phyloP scores from a whole-genome alignment of 2,888 invertebrate species.

The Sinopyrophorus schimmeli region DNA sequence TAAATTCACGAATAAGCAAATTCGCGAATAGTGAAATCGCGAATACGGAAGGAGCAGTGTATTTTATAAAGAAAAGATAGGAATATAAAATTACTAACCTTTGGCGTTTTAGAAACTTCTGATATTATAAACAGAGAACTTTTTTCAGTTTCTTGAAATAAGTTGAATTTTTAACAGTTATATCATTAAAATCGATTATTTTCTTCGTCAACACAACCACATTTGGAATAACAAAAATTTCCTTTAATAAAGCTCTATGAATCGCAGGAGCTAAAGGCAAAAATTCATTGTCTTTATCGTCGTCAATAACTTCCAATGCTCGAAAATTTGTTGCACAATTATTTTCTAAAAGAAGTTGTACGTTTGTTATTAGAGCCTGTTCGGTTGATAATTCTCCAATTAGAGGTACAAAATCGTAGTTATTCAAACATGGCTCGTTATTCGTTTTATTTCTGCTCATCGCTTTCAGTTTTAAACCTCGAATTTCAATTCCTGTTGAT shows the following conservation, averaged over 20 bases:
- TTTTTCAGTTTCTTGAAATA: conserved; percentile 48
- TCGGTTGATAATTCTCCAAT: conserved; percentile 35
- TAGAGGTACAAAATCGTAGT: conserved; percentile 73
- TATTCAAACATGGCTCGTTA: conserved; percentile 77
- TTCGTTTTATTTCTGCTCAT: conserved; percentile 71
- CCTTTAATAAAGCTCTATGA: conserved; percentile 64
- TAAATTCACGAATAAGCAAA: too few relatives aligned
- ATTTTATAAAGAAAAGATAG: too few relatives aligned
- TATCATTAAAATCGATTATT: conserved; percentile 56
- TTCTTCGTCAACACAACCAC: conserved; percentile 62
- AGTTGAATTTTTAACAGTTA: conserved; percentile 67
- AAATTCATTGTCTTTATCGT: conserved; percentile 45
- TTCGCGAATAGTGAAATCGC: too few relatives aligned
- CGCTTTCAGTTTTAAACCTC: conserved; percentile 75
- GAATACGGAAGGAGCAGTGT: too few relatives aligned
- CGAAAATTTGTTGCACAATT: conserved; percentile 64
- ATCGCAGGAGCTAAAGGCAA: conserved; percentile 61
- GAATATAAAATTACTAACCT: conserved; percentile 42
- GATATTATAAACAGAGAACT: conserved; percentile 41
- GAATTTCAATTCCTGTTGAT: too few relatives aligned
- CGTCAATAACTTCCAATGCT: conserved; percentile 55
- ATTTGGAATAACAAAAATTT: conserved; percentile 72
- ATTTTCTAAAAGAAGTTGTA: conserved; percentile 78
- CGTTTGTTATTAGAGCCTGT: conserved; percentile 60
- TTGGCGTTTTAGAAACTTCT: conserved; percentile 58